Conservation (phyloP, 2,888 invertebrate species). For the Anthoptus insignis region DNA sequence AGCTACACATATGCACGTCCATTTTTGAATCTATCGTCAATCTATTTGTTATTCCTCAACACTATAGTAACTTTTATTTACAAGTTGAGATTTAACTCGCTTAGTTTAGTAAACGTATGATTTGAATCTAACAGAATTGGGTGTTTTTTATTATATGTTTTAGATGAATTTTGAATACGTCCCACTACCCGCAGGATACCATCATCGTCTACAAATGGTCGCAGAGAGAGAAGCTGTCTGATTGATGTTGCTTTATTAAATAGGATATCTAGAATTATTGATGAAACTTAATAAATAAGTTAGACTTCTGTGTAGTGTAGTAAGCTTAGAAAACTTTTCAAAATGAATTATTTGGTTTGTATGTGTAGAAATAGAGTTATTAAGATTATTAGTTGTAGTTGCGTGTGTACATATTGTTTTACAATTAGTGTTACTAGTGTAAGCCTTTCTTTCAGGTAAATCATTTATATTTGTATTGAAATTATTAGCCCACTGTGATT, state of each 20-base stretch:
- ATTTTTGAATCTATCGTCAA: no score
- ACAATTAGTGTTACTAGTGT: not conserved
- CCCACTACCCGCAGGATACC: constrained; percentile 12
- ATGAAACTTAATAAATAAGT: constrained; percentile 7
- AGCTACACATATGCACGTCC: no score
- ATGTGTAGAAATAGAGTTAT: not conserved
- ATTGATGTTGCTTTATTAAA: constrained; percentile 24
- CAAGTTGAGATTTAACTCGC: no score
- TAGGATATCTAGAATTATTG: constrained; percentile 21
- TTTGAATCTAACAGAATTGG: constrained; percentile 19
- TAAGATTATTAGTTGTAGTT: not conserved
- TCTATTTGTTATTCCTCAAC: no score
- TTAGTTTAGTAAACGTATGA: constrained; percentile 33
- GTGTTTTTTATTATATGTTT: constrained; percentile 29
- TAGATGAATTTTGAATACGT: constrained; percentile 21
- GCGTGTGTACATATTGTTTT: not conserved
- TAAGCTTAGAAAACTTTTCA: not conserved
- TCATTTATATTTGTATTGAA: not conserved
- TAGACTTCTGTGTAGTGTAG: not conserved
- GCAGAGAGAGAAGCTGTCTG: constrained; percentile 14
- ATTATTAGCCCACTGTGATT: not conserved
- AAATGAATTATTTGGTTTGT: not conserved
- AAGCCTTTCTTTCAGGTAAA: not conserved
- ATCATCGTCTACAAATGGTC: constrained; percentile 1
- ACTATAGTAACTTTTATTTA: no score